Evolutionary conservation across 1,140 invertebrate species (phyloP), one percentile per base, ranked within the genome.

Genomic region (Drosophila pandora): DNA sequence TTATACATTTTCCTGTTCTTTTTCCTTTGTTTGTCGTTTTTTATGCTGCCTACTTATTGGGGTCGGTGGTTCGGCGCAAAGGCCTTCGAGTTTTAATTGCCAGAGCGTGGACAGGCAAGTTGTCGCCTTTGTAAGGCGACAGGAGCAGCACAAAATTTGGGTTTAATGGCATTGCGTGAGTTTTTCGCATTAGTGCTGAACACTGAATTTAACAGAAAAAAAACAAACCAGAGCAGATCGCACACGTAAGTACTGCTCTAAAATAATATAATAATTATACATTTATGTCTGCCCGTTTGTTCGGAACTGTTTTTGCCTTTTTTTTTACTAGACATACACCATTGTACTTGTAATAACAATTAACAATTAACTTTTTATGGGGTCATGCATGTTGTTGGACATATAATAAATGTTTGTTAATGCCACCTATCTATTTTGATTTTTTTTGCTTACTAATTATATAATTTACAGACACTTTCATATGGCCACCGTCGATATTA

Each of bases 21-120:
- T 45, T 21, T 45, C 7, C 17, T 45, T 57, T 72, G 25, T 58
- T 32, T 10, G 32, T 10, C 32, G 32, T 10, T 34, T 37, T 37
- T 41, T 21, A 22, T 47, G 21, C 8, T 70, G 67, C 52, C 67
- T 49, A 41, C 52, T 69, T 70, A 23, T 57, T 13, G 67, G 67
- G 67, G 52, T 39, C 67, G 63, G 3, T 43, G 8, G 43, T 10
- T 22, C 63, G 43, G 10, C 25, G 55, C 45, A 30, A 49, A 91
- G 90, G 90, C 90, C 80, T 91, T 90, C 83, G 90, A 91, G 65
- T 91, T 91, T 91, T 91, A 91, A 91, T 91, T 90, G 79, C 81
- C 64, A 47, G 41, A 61, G 71, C 62, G 65, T 64, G 76, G 71
- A 83, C 77, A 56, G 82, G 73, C 79, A 69, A 75, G 89, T 90